Evolutionary conservation across 1,140 invertebrate species (phyloP).

Genomic region (Bombus terrestris): DNA sequence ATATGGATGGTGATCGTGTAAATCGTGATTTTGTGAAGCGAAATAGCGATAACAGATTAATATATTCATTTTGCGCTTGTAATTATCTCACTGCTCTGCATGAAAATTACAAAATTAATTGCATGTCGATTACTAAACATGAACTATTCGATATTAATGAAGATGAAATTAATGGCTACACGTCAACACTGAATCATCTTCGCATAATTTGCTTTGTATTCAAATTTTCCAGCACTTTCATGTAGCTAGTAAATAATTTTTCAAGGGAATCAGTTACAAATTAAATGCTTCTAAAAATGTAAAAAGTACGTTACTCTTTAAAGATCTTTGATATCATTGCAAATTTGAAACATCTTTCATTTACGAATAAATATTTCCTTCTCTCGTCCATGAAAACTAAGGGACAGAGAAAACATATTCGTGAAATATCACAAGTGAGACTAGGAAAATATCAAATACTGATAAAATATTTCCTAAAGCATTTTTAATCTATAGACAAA

Average conservation of each 20-base stretch:
- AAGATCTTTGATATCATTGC: too few relatives aligned
- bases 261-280: background rate
- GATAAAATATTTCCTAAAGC: too few relatives aligned
- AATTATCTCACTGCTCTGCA: background rate
- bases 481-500: too few relatives aligned
- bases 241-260: background rate
- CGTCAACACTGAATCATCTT: background rate
- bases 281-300: background rate
- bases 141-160: background rate
- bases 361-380: too few relatives aligned
- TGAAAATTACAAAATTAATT: slow-evolving; percentile 8
- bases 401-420: too few relatives aligned
- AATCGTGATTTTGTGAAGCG: background rate
- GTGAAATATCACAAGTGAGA: too few relatives aligned
- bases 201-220: background rate
- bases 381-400: too few relatives aligned
- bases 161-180: background rate
- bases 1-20: background rate
- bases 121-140: background rate
- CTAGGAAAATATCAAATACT: too few relatives aligned
- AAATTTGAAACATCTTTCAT: too few relatives aligned
- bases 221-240: background rate
- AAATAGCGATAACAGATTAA: background rate
- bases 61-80: background rate
- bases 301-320: too few relatives aligned